Evolutionary conservation across 2,113 vertebrate genomes (phyloP).

Genomic region (Hemiscyllium ocellatum): DNA sequence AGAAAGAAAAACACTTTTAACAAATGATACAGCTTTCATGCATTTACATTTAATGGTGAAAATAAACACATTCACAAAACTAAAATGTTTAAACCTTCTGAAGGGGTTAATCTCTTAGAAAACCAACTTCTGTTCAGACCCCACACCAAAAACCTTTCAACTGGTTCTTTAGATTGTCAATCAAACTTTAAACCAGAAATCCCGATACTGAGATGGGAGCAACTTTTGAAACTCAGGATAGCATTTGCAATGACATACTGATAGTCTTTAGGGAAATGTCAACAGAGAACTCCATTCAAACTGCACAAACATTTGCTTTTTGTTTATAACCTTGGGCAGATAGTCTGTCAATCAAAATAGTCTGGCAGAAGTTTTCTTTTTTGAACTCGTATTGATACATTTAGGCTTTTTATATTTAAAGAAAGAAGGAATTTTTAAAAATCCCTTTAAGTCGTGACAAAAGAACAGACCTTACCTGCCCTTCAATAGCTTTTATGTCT

Average conservation of each 20-base stretch:
- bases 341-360: background rate
- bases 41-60: no score
- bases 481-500: no score
- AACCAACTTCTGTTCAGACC: background rate
- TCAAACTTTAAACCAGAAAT: background rate
- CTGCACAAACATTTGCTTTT: background rate
- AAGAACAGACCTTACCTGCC: no score
- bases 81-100: no score
- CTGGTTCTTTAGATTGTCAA: background rate
- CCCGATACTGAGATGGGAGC: background rate
- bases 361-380: background rate
- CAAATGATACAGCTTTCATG: no score
- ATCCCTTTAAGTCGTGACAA: no score
- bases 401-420: background rate
- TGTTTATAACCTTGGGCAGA: background rate
- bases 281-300: background rate
- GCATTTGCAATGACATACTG: background rate
- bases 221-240: background rate
- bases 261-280: background rate
- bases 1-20: no score
- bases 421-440: background rate
- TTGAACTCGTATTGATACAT: background rate
- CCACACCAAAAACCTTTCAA: background rate
- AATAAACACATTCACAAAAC: no score
- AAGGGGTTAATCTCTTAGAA: background rate